Conservation (phyloP, 2,888 invertebrate genomes). For the Leptopilina myrica region DNA sequence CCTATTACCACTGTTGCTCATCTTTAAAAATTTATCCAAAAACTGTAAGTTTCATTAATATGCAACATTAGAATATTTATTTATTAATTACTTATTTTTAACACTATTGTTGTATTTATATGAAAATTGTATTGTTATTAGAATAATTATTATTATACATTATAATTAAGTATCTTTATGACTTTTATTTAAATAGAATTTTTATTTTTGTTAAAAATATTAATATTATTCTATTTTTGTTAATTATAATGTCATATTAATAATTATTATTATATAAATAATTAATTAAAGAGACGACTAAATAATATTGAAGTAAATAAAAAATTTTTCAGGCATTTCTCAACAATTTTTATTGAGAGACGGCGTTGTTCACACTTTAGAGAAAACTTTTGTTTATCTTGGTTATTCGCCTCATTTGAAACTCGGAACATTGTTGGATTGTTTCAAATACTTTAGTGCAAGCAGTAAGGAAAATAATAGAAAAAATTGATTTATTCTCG, state of each 20-base stretch:
- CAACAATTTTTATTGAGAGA: constrained; percentile 79
- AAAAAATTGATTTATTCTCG: neutral
- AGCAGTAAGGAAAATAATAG: constrained; percentile 78
- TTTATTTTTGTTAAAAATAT: too few species aligned
- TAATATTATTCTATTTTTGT: too few species aligned
- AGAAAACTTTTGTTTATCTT: constrained; percentile 80
- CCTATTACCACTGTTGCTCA: constrained; percentile 80
- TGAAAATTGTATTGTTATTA: too few species aligned
- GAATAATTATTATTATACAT: too few species aligned
- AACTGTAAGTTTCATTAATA: constrained; percentile 77
- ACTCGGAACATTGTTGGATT: constrained; percentile 82
- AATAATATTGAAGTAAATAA: neutral
- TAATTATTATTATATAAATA: constrained; percentile 24
- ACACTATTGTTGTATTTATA: too few species aligned
- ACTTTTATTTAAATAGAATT: too few species aligned
- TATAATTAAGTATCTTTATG: too few species aligned
- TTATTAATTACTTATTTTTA: neutral
- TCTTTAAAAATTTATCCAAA: constrained; percentile 81
- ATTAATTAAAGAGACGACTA: constrained; percentile 49
- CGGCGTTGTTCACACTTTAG: constrained; percentile 80
- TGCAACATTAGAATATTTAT: neutral
- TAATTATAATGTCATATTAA: too few species aligned
- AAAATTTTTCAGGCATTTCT: constrained; percentile 72
- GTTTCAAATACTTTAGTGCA: constrained; percentile 83
- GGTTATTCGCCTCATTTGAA: constrained; percentile 81